These are phyloP conservation scores for Amblyopsis rosae DNA, from an alignment of 2,113 vertebrate species.

Conservation along the genomic window DNA sequence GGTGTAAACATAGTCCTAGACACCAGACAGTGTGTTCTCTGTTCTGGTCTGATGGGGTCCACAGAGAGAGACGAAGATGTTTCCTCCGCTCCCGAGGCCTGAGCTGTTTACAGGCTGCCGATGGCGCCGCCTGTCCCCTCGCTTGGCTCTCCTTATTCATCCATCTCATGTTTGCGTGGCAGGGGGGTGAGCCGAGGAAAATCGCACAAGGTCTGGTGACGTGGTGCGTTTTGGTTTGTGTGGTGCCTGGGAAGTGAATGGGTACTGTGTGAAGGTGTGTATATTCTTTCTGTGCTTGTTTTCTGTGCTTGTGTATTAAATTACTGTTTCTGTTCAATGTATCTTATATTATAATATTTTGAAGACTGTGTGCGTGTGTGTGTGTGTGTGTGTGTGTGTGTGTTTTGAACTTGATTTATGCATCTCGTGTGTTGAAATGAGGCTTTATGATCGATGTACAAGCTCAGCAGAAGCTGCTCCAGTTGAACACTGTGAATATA, in stretches of 20 bases:
- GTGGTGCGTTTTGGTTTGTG: constrained; percentile 23
- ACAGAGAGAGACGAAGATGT: constrained; percentile 45
- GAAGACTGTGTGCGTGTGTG: background rate
- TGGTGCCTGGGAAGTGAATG: constrained; percentile 13
- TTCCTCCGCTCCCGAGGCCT: constrained; percentile 7
- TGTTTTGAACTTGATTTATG: background rate
- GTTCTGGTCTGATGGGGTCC: constrained; percentile 9
- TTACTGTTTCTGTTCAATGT: background rate
- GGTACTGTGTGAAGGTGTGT: background rate
- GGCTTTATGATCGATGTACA: background rate
- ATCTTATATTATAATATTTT: background rate
- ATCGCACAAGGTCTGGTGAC: constrained; percentile 24
- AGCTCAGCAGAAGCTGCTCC: background rate
- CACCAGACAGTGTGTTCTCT: constrained; percentile 9
- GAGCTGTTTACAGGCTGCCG: constrained; percentile 9
- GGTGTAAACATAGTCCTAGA: background rate
- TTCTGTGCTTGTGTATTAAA: background rate
- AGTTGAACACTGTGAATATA: background rate
- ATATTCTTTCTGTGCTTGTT: background rate
- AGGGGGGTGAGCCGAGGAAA: background rate
- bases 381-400: background rate
- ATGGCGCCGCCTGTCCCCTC: constrained; percentile 8
- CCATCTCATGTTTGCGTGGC: background rate
- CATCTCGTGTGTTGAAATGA: background rate
- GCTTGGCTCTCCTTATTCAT: constrained; percentile 1